Base-by-base conservation (phyloP, 2,888 invertebrate genomes). In the Oeneis ivallda region DNA sequence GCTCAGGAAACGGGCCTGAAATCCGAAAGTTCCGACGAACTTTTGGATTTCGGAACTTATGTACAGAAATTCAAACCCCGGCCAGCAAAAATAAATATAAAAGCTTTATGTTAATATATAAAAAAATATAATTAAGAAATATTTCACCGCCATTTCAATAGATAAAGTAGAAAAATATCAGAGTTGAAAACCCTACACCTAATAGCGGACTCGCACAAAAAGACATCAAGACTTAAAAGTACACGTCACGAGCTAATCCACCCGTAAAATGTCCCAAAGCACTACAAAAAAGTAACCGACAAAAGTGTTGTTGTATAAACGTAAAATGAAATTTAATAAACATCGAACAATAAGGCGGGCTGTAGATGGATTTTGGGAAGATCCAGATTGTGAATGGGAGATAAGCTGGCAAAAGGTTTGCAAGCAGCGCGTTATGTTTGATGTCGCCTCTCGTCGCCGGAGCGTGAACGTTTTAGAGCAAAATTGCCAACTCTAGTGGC, bases 311-410 rank as follows among this genome's bases (percentile, higher is more conserved):
- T 90, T 89, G 89, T 89, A 91, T 86, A 82, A 89, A 89, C 84
- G 84, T 89, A 90, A 92, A 92, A 92, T 92, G 89, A 92, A 92
- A 89, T 92, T 92, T 92, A 92, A 92, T 92, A 92, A 92, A 91
- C 89, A 87, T 81, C 75, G 79, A 76, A 92, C 89, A 92, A 92
- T 89, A 74, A 84, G 75, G 75, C 71, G 75, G 80, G 79, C 82
- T 85, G 87, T 84, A 86, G 89, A 89, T 87, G 82, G 85, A 61
- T 86, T 79, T 85, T 82, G 83, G 79, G 79, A 79, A 86, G 91
- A 86, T 86, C 71, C 79, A 80, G 86, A 89, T 89, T 84, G 89
- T 87, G 87, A 87, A 89, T 87, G 84, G 82, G 83, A 88, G 91
- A 92, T 91, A 90, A 90, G 89, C 91, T 86, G 84, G 85, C 88